Conservation (phyloP, 2,113 vertebrate species). For the Grantiella picta region DNA sequence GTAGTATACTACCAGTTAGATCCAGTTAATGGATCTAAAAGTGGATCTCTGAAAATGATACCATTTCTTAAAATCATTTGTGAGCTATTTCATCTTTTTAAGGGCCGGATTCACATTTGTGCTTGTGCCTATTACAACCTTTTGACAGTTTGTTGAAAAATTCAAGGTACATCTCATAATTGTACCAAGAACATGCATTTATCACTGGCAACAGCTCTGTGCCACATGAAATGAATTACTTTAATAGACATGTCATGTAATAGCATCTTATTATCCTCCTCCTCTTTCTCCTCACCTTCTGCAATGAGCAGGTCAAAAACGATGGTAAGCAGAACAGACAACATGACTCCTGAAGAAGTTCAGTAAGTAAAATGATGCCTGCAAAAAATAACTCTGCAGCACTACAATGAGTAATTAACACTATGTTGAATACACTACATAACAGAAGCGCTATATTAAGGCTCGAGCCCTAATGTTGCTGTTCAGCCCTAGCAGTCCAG, state of each 20-base stretch:
- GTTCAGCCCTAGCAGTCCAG: background rate
- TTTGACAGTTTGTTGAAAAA: slow-evolving; percentile 68
- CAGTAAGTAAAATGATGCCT: slow-evolving; percentile 43
- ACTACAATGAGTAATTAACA: slow-evolving; percentile 37
- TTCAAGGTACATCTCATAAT: slow-evolving; percentile 65
- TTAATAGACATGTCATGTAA: slow-evolving; percentile 67
- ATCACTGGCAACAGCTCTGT: slow-evolving; percentile 57
- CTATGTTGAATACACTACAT: background rate
- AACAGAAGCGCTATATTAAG: background rate
- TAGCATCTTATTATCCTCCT: slow-evolving; percentile 67
- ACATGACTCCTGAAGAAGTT: slow-evolving; percentile 51
- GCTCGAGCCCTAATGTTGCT: background rate
- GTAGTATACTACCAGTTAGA: no score
- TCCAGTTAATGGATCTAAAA: slow-evolving; percentile 17
- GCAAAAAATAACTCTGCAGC: background rate
- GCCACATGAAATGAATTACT: slow-evolving; percentile 68
- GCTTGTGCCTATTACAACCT: slow-evolving; percentile 47
- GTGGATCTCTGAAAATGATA: background rate
- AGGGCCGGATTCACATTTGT: slow-evolving; percentile 9
- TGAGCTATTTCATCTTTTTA: slow-evolving; percentile 26
- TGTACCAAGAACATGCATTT: slow-evolving; percentile 58
- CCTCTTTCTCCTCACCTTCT: slow-evolving; percentile 53
- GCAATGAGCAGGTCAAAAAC: slow-evolving; percentile 60
- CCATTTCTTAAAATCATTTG: slow-evolving; percentile 26
- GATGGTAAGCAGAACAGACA: slow-evolving; percentile 36